Conservation (phyloP, 2,113 vertebrate genomes). For the Scartelaos histophorus region DNA sequence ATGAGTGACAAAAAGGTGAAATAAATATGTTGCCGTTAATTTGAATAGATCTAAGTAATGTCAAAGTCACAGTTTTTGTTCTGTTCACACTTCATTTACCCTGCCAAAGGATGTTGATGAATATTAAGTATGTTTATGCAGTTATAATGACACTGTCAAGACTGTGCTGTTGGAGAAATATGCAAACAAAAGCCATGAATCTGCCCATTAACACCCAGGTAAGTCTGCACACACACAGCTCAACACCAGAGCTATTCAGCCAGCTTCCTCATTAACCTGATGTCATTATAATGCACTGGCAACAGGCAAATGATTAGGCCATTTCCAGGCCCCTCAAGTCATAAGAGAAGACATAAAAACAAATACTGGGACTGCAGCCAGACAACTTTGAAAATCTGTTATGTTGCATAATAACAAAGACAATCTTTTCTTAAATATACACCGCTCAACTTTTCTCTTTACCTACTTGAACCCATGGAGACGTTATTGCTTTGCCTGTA, state of each 20-base stretch:
- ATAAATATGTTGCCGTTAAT: constrained; percentile 73
- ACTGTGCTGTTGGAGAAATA: constrained; percentile 70
- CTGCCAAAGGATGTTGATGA: constrained; percentile 64
- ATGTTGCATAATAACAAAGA: neutral
- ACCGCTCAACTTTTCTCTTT: too few species aligned
- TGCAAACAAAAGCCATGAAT: constrained; percentile 73
- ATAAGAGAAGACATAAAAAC: constrained; percentile 1
- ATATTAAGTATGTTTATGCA: constrained; percentile 77
- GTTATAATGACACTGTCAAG: constrained; percentile 60
- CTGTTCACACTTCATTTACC: constrained; percentile 66
- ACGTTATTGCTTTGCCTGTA: too few species aligned
- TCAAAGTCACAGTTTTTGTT: constrained; percentile 54
- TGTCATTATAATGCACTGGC: constrained; percentile 42
- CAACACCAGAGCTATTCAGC: constrained; percentile 37
- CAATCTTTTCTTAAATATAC: too few species aligned
- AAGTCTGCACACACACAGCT: constrained; percentile 44
- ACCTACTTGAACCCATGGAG: too few species aligned
- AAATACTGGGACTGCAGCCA: neutral
- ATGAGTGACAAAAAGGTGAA: constrained; percentile 62
- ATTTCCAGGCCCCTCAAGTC: constrained; percentile 9
- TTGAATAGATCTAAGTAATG: constrained; percentile 70
- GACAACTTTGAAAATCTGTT: neutral
- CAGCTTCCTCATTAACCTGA: constrained; percentile 56
- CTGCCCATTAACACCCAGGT: constrained; percentile 59
- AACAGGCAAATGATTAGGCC: constrained; percentile 27